These are phyloP conservation scores for Cherax destructor DNA, from an alignment of 1,140 invertebrate species.

Conservation along the genomic window DNA sequence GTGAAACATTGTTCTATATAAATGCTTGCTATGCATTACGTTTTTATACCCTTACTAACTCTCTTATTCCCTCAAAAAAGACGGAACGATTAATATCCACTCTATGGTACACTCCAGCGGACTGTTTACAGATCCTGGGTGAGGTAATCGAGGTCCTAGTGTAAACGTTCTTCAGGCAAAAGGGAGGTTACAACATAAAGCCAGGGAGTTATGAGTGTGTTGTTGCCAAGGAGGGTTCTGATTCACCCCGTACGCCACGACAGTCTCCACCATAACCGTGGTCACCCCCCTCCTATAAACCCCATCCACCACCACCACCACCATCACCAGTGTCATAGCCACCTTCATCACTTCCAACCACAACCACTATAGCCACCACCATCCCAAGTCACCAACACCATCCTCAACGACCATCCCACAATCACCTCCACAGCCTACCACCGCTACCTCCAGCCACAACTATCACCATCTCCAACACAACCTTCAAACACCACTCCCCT, in stretches of 20 bases:
- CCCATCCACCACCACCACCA: too few relatives aligned
- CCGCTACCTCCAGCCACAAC: background rate
- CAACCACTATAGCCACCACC: too few relatives aligned
- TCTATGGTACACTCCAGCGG: constrained; percentile 32
- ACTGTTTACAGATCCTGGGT: background rate
- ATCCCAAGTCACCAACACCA: too few relatives aligned
- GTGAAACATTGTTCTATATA: too few relatives aligned
- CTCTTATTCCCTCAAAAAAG: background rate
- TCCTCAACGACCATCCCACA: too few relatives aligned
- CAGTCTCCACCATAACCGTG: too few relatives aligned
- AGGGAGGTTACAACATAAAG: constrained; percentile 32
- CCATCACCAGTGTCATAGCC: too few relatives aligned
- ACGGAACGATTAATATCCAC: background rate
- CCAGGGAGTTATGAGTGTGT: constrained; percentile 38
- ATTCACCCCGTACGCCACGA: constrained; percentile 18
- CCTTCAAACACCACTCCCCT: too few relatives aligned
- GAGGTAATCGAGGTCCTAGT: constrained; percentile 31
- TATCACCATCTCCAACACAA: background rate
- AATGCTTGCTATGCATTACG: too few relatives aligned
- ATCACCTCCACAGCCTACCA: too few relatives aligned
- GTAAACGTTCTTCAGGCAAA: constrained; percentile 37
- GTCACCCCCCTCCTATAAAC: background rate
- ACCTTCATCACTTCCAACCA: too few relatives aligned
- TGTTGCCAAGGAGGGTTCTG: constrained; percentile 28
- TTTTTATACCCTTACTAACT: background rate